Evolutionary conservation across 2,888 invertebrate genomes (phyloP).

Genomic region (Pandemis heparana): DNA sequence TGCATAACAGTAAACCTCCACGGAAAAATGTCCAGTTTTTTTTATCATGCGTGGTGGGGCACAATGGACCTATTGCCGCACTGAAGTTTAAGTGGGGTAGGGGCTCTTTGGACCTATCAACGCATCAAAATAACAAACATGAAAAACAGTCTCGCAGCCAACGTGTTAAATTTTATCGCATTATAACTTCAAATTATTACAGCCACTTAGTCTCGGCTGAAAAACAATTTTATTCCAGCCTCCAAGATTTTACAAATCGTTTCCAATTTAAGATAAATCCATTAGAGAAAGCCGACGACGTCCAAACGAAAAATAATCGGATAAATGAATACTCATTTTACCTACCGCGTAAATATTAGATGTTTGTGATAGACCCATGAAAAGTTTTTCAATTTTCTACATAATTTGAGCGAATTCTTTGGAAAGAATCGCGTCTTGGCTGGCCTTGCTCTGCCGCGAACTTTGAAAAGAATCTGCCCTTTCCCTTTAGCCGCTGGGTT

Average conservation of each 20-base stretch:
- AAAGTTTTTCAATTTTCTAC: constrained; percentile 34
- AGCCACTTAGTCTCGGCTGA: neutral
- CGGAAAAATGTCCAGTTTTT: too few species aligned
- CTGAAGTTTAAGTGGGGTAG: too few species aligned
- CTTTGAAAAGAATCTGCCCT: constrained; percentile 17
- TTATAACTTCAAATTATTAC: constrained; percentile 4
- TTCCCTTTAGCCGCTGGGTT: constrained; percentile 4
- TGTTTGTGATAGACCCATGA: constrained; percentile 16
- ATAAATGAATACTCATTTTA: constrained; percentile 15
- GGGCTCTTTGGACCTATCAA: too few species aligned
- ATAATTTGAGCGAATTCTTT: constrained; percentile 37
- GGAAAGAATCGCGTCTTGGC: neutral
- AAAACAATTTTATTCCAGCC: neutral
- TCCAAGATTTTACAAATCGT: constrained; percentile 1
- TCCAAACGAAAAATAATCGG: constrained; percentile 10
- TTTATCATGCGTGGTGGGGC: too few species aligned
- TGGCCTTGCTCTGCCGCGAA: constrained; percentile 20
- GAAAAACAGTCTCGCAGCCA: too few species aligned
- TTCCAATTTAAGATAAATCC: constrained; percentile 10
- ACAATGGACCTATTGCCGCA: too few species aligned
- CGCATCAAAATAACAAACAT: too few species aligned
- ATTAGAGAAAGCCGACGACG: constrained; percentile 8
- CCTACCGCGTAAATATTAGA: constrained; percentile 6
- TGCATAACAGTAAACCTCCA: too few species aligned
- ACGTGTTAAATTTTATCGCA: neutral